phyloP scores from a whole-genome alignment of 1,140 invertebrate genomes.

The Pachypsylla venusta region DNA sequence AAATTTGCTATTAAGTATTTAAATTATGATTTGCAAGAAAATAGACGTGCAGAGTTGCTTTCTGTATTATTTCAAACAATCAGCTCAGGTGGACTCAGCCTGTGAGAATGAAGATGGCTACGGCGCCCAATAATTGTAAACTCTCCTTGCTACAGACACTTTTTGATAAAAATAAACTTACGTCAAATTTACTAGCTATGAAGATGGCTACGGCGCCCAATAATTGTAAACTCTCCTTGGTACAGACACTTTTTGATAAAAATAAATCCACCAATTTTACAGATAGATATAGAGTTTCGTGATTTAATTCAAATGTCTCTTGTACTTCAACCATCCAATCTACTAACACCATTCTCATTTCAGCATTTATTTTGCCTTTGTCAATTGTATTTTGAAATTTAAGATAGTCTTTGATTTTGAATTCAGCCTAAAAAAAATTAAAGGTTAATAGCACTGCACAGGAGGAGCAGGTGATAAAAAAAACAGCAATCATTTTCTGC shows the following conservation, averaged over 20 bases:
- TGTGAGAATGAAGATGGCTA: conserved; percentile 86
- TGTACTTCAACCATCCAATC: conserved; percentile 99
- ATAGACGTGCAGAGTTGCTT: too few species aligned
- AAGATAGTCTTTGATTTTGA: conserved; percentile 20
- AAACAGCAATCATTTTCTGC: background rate
- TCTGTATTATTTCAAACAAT: too few species aligned
- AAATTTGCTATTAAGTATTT: too few species aligned
- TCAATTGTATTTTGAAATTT: conserved; percentile 19
- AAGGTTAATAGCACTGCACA: background rate
- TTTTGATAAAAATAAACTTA: conserved; percentile 53
- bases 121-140: conserved; percentile 79
- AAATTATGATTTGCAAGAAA: too few species aligned
- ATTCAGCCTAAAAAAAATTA: conserved; percentile 25
- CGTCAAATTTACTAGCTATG: conserved; percentile 92
- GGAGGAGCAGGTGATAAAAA: background rate
- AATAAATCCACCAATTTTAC: conserved; percentile 91
- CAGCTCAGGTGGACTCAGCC: too few species aligned
- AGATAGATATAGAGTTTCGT: conserved; percentile 92
- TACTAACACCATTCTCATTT: conserved; percentile 82
- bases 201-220: conserved; percentile 82
- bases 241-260: conserved; percentile 49
- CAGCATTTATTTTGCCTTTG: conserved; percentile 33
- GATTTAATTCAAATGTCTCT: conserved; percentile 95
- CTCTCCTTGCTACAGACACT: conserved; percentile 50
- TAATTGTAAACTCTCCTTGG: conserved; percentile 68